These are phyloP conservation scores for Hylia prasina DNA, from an alignment of 2,113 vertebrate species.

Conservation along the genomic window DNA sequence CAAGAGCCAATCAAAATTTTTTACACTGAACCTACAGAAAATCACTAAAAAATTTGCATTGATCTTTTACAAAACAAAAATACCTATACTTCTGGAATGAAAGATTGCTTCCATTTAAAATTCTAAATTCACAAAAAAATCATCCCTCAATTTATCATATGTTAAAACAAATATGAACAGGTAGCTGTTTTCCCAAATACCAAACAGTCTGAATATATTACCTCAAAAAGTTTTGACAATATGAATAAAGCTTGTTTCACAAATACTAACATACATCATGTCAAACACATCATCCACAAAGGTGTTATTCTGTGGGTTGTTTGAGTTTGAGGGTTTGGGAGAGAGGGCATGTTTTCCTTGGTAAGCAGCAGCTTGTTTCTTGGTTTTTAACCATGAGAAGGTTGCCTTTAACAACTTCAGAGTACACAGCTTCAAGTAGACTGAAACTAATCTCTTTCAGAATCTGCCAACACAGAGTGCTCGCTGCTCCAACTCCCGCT, in stretches of 20 bases:
- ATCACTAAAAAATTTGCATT: not conserved
- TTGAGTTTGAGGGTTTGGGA: not conserved
- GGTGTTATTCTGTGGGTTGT: not conserved
- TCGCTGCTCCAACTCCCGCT: rapidly evolving
- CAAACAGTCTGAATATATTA: not conserved
- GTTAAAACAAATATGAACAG: not conserved
- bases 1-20: not conserved
- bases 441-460: constrained; percentile 13
- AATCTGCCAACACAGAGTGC: not conserved
- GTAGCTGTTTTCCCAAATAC: not conserved
- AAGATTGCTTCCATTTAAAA: not conserved
- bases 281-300: not conserved
- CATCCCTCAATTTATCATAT: not conserved
- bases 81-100: not conserved
- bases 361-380: not conserved
- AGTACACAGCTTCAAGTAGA: not conserved
- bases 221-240: not conserved
- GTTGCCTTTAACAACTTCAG: not conserved
- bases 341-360: not conserved
- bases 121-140: not conserved
- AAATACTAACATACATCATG: not conserved
- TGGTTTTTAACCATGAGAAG: not conserved
- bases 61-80: not conserved
- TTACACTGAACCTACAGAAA: not conserved
- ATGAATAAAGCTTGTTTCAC: not conserved